Evolutionary conservation across 2,113 vertebrate genomes (phyloP), one percentile per base, ranked within the genome.

Genomic region (Hippocampus barbouri): DNA sequence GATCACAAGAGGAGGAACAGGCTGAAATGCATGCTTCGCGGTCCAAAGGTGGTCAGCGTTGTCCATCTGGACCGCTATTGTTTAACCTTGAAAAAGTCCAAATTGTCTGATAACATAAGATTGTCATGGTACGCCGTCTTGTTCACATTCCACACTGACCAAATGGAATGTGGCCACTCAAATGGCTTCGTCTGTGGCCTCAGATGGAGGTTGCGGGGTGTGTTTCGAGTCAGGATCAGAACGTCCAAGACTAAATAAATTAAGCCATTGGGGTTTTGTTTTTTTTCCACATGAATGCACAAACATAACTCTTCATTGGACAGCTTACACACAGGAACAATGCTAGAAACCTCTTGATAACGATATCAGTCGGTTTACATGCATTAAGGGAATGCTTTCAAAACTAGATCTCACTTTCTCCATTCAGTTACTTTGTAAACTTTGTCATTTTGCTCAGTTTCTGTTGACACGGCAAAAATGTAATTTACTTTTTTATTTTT

Each of bases 161-260:
- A 59, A 64, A 63, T 20, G 79, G 89, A 89, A 89, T 88, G 86
- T 78, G 73, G 81, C 88, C 83, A 85, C 73, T 83, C 72, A 74
- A 89, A 83, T 84, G 79, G 68, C 84, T 89, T 89, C 69, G 88
- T 86, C 88, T 90, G 87, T 90, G 85, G 88, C 86, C 90, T 82
- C 70, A 64, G 75, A 71, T 60, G 76, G 84, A 84, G 82, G 70
- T 38, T 66, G 78, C 71, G 73, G 70, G 81, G 73, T 83, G 70
- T 78, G 79, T 86, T 87, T 82, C 81, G 27, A 74, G 84, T 79
- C 74, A 59, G 68, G 69, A 60, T 71, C 74, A 77, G 76, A 72
- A 53, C 68, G 82, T 82, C 83, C 80, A 85, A 89, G 88, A 88
- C 86, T 87, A 86, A 59, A 66, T 43, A 56, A 66, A 86, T 88